Evolutionary conservation across 2,888 invertebrate species (phyloP), one percentile per base, ranked within the genome.

Genomic region (Cataglyphis livida): DNA sequence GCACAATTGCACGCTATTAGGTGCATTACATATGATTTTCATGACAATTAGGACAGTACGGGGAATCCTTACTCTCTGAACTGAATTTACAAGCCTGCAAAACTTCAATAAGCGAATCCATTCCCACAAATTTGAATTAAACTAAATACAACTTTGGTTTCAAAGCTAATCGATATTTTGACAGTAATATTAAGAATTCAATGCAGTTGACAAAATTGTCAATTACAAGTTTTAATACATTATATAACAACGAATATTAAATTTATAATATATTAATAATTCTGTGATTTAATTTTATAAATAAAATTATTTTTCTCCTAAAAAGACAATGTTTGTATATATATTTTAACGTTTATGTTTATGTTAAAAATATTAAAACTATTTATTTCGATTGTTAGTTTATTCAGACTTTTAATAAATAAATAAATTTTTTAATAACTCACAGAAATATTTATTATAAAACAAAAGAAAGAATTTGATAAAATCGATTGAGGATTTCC

Each of bases 21-120:
- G 32, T 81, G 54, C 48, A 74, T 81, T 68, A 51, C 25, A 15
- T 82, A 59, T 64, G 71, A 81, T 86, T 85, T 83, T 71, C 85
- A 54, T 75, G 85, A 59, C 28, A 51, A 75, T 57, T n/a, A 38
- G 51, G 32, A 66, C 38, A 59, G 79, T 87, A 66, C 41, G 71
- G 10, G 38, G 10, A 10, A 21, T 44, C 41, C 21, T 32, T n/a
- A 38, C 32, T 59, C 32, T 59, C 68, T 66, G 68, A 81, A 73
- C 28, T 41, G 18, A 70, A 82, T 75, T 82, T 51, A 54, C 41
- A 66, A 7, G 10, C 21, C 35, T 3, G 32, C 12, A 41, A 41
- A 79, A 41, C 57, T 84, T 59, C 38, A 18, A 15, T 38, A 51
- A 38, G 21, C 18, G n/a, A 48, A 41, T n/a, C 62, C 62, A 15